Conservation (phyloP, 23 tunicate species). For the Oikopleura dioica region DNA sequence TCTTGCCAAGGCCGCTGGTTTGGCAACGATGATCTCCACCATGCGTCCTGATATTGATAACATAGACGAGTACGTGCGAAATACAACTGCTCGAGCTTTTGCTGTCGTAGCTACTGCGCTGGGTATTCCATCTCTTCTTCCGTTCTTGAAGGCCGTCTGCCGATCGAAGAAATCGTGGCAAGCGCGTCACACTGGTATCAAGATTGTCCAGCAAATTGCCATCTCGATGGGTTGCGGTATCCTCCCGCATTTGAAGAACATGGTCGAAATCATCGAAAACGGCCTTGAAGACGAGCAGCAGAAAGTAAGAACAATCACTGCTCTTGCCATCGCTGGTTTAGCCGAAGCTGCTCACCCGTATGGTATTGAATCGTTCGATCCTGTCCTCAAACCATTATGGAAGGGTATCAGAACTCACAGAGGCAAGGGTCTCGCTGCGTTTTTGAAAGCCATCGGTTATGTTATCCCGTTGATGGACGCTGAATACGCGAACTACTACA, state of each 20-base stretch:
- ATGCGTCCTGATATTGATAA: slow-evolving; percentile 99
- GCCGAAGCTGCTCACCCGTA: slow-evolving; percentile 97
- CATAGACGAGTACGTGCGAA: slow-evolving; percentile 98
- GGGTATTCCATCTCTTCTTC: slow-evolving; percentile 66
- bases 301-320: slow-evolving; percentile 89
- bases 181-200: slow-evolving; percentile 99
- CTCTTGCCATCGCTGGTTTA: slow-evolving; percentile 90
- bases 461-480: slow-evolving; percentile 97
- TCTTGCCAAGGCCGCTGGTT: slow-evolving; percentile 91
- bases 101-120: slow-evolving; percentile 94
- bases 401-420: slow-evolving; percentile 97
- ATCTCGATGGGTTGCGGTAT: slow-evolving; percentile 99
- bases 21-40: slow-evolving; percentile 94
- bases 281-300: slow-evolving; percentile 98
- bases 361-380: slow-evolving; percentile 87
- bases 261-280: slow-evolving; percentile 88
- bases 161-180: slow-evolving; percentile 97
- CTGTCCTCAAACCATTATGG: slow-evolving; percentile 92
- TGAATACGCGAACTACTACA: slow-evolving; percentile 95
- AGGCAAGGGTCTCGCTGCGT: slow-evolving; percentile 89
- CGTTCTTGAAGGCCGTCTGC: slow-evolving; percentile 90
- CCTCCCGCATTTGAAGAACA: slow-evolving; percentile 73
- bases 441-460: slow-evolving; percentile 90
- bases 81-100: slow-evolving; percentile 94
- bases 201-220: slow-evolving; percentile 96